Evolutionary conservation across 1,140 invertebrate genomes (phyloP).

Genomic region (Drosophila baimaii): DNA sequence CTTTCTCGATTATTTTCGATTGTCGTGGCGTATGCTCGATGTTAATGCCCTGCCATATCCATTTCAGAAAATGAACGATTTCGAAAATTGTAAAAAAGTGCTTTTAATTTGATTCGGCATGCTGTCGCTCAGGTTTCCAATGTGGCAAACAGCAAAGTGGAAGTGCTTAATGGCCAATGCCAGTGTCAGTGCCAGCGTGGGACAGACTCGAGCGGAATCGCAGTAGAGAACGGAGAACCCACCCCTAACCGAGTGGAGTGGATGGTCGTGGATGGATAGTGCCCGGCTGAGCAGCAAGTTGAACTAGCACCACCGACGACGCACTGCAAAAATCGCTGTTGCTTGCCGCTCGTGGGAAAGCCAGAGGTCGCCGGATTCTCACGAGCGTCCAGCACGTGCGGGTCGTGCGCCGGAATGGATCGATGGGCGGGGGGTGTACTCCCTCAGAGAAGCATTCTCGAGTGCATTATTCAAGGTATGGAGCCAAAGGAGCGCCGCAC

Average conservation of each 20-base stretch:
- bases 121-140: constrained; percentile 71
- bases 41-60: constrained; percentile 25
- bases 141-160: constrained; percentile 46
- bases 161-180: constrained; percentile 49
- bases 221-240: constrained; percentile 18
- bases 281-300: constrained; percentile 27
- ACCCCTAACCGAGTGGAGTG: constrained; percentile 42
- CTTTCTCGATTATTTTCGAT: constrained; percentile 26
- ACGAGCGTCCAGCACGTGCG: constrained; percentile 83
- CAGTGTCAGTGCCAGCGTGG: constrained; percentile 40
- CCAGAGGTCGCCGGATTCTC: constrained; percentile 79
- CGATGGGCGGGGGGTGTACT: constrained; percentile 22
- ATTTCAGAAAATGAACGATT: constrained; percentile 31
- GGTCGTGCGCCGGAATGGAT: constrained; percentile 68
- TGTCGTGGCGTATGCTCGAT: constrained; percentile 7
- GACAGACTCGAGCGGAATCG: constrained; percentile 25
- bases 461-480: constrained; percentile 80
- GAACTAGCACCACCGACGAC: constrained; percentile 44
- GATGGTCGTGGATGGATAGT: constrained; percentile 26
- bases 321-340: constrained; percentile 40
- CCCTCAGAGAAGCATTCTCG: constrained; percentile 49
- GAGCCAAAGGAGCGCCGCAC: constrained; percentile 42
- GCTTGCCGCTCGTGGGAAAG: constrained; percentile 79
- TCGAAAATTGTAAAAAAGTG: constrained; percentile 72
- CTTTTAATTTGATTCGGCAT: constrained; percentile 68